A percentile compares a stretch with the other conserved stretches of the same genome.
phyloP scores from a whole-genome alignment of 2,888 invertebrate genomes.

The Agonopterix heracliana region DNA sequence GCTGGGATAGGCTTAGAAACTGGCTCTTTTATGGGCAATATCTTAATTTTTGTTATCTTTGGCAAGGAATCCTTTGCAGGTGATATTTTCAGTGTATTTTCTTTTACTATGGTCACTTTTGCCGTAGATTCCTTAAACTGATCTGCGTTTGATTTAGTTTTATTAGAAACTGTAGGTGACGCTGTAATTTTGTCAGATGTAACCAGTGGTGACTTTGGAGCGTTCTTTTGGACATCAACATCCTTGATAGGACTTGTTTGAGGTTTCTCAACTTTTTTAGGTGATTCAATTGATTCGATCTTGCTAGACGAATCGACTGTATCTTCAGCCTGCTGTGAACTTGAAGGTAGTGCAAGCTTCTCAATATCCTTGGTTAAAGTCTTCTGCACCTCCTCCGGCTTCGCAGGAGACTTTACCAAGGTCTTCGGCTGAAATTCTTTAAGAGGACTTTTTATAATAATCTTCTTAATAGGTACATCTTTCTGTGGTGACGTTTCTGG shows the following conservation, averaged over 20 bases:
- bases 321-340: slow-evolving; percentile 17
- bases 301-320: slow-evolving; percentile 31
- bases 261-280: neutral
- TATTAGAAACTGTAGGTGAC: too few relatives aligned
- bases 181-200: too few relatives aligned
- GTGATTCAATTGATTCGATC: slow-evolving; percentile 13
- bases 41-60: neutral
- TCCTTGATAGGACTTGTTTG: neutral
- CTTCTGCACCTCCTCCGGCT: slow-evolving; percentile 14
- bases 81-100: slow-evolving; percentile 5
- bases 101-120: neutral
- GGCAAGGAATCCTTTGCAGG: slow-evolving; percentile 6
- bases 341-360: slow-evolving; percentile 4
- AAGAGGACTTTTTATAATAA: slow-evolving; percentile 16
- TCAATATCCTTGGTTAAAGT: slow-evolving; percentile 10
- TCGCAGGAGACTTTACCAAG: slow-evolving; percentile 2
- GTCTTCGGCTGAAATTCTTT: neutral
- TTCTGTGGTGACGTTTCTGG: slow-evolving; percentile 5
- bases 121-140: neutral
- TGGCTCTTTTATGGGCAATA: slow-evolving; percentile 3
- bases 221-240: neutral
- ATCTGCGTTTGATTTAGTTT: too few relatives aligned
- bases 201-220: neutral
- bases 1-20: neutral
- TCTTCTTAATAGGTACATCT: slow-evolving; percentile 12